Conservation (phyloP, 2,888 invertebrate species). For the Oligia strigilis region DNA sequence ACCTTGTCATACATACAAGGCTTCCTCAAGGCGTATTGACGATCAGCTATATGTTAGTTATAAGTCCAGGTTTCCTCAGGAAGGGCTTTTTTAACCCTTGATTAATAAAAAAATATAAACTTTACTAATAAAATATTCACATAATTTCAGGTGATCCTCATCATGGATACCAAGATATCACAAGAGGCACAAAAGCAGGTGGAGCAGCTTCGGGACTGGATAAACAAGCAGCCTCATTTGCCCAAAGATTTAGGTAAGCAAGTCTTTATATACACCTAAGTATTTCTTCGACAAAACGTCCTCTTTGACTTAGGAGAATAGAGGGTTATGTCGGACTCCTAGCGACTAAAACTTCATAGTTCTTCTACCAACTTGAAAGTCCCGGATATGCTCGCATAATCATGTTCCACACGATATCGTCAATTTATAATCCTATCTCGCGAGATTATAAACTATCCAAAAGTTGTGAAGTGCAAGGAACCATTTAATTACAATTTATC, state of each 20-base stretch:
- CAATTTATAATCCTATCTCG: no score
- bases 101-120: no score
- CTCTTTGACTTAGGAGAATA: not conserved
- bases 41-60: not conserved
- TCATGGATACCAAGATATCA: constrained; percentile 70
- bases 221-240: constrained; percentile 90
- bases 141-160: constrained; percentile 47
- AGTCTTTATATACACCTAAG: not conserved
- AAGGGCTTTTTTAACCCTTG: not conserved
- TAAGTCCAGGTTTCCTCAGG: not conserved
- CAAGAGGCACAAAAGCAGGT: constrained; percentile 81
- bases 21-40: not conserved
- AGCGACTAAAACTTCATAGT: not conserved
- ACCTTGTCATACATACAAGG: not conserved
- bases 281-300: not conserved
- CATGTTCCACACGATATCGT: not conserved
- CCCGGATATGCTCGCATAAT: not conserved
- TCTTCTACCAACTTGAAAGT: not conserved
- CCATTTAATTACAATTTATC: no score
- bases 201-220: constrained; percentile 88
- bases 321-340: not conserved
- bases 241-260: constrained; percentile 91
- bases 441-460: no score
- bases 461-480: no score
- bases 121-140: not conserved